phyloP scores from a whole-genome alignment of 2,888 invertebrate genomes.

The Phania funesta region DNA sequence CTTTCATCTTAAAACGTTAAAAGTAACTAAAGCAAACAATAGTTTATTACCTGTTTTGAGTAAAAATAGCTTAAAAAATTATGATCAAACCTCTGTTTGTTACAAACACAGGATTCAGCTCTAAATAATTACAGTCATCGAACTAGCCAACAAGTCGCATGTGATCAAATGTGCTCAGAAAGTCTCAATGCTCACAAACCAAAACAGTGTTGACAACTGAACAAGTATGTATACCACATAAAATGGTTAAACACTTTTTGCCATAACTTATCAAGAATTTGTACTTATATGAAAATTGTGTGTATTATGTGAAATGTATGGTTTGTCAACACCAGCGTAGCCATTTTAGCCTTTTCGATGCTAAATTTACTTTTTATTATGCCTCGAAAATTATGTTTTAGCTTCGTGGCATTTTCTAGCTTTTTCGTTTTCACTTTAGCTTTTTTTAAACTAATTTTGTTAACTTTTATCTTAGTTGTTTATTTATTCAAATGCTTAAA shows the following conservation, averaged over 20 bases:
- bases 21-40: constrained; percentile 60
- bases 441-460: no score
- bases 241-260: background rate
- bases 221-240: background rate
- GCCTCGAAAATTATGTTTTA: no score
- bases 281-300: background rate
- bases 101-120: constrained; percentile 30
- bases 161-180: background rate
- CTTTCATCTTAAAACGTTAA: constrained; percentile 67
- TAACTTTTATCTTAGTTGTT: no score
- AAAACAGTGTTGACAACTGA: constrained; percentile 30
- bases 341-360: no score
- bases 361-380: no score
- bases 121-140: background rate
- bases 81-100: constrained; percentile 37
- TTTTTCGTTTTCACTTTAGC: no score
- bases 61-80: constrained; percentile 11
- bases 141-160: constrained; percentile 52
- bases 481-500: no score
- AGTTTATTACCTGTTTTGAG: constrained; percentile 64
- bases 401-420: no score
- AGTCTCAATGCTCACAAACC: background rate
- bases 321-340: no score
- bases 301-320: no score
- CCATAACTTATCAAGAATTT: no score